A percentile compares a stretch with the other conserved stretches of the same genome.
phyloP scores from a whole-genome alignment of 2,113 vertebrate genomes.

The Sebastes fasciatus region DNA sequence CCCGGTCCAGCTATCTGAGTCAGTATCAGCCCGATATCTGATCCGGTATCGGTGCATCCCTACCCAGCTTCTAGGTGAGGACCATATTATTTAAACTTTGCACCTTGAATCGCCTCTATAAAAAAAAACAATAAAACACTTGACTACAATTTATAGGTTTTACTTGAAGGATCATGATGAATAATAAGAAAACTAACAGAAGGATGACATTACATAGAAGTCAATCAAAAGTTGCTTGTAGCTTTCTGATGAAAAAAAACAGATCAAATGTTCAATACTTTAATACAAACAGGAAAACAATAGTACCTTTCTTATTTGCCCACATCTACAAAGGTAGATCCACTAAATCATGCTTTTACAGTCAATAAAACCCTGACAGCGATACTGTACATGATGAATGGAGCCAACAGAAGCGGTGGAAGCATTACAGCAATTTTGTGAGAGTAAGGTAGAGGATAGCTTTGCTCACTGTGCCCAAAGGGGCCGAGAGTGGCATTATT shows the following conservation, averaged over 20 bases:
- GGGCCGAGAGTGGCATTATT: constrained; percentile 30
- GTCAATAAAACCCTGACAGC: constrained; percentile 14
- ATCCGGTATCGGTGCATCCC: too few species aligned
- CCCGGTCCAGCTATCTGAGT: too few species aligned
- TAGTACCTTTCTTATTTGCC: background rate
- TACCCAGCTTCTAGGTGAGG: too few species aligned
- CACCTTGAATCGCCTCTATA: constrained; percentile 1
- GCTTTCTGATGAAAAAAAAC: background rate
- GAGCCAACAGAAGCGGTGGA: constrained; percentile 35
- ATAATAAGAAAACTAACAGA: background rate
- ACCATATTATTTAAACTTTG: background rate
- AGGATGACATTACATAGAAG: background rate
- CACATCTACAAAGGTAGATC: constrained; percentile 3
- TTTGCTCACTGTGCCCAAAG: constrained; percentile 36
- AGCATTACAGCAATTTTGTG: constrained; percentile 25
- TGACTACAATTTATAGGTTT: too few species aligned
- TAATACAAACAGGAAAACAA: constrained; percentile 3
- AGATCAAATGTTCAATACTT: background rate
- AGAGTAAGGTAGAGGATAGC: constrained; percentile 24
- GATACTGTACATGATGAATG: constrained; percentile 38
- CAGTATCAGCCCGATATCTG: too few species aligned
- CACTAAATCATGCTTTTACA: constrained; percentile 38
- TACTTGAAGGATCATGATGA: background rate
- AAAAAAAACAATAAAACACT: background rate
- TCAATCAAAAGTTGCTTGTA: background rate